Evolutionary conservation across 2,113 vertebrate species (phyloP).

Genomic region (Rhinopomastus cyanomelas): DNA sequence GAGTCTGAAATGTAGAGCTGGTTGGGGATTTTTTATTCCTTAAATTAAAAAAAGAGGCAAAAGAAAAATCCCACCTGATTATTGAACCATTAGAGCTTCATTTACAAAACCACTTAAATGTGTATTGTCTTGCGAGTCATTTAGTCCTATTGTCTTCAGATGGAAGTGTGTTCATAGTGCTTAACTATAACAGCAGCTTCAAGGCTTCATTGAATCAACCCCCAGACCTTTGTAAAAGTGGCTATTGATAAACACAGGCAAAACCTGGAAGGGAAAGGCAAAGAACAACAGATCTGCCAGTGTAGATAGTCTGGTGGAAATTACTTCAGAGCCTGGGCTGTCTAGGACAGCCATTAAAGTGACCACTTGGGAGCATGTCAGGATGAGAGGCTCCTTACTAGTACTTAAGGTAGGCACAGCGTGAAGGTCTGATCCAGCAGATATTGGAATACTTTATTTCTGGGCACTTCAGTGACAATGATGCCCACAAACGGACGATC

Average conservation of each 20-base stretch:
- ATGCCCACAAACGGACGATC: not conserved
- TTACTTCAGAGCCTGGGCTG: not conserved
- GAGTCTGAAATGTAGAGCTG: not conserved
- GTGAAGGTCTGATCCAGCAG: not conserved
- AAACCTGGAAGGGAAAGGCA: not conserved
- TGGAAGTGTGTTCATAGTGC: slow-evolving; percentile 3
- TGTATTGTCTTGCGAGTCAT: slow-evolving; percentile 32
- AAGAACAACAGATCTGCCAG: slow-evolving; percentile 3
- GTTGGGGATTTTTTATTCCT: not conserved
- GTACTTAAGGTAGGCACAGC: not conserved
- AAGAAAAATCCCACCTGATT: not conserved
- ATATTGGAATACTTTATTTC: not conserved
- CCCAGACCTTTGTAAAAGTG: slow-evolving; percentile 34
- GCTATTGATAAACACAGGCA: slow-evolving; percentile 31
- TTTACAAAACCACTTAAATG: slow-evolving; percentile 14
- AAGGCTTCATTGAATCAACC: slow-evolving; percentile 35
- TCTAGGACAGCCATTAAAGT: not conserved
- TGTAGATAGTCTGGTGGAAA: not conserved
- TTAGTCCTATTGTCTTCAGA: slow-evolving; percentile 47
- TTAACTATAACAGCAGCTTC: not conserved
- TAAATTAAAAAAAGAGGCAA: not conserved
- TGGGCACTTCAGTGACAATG: not conserved
- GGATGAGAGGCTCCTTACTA: slow-evolving; percentile 1
- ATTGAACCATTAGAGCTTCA: slow-evolving; percentile 4
- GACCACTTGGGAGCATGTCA: not conserved